phyloP scores from a whole-genome alignment of 2,888 invertebrate genomes.

The Apamea sordens region DNA sequence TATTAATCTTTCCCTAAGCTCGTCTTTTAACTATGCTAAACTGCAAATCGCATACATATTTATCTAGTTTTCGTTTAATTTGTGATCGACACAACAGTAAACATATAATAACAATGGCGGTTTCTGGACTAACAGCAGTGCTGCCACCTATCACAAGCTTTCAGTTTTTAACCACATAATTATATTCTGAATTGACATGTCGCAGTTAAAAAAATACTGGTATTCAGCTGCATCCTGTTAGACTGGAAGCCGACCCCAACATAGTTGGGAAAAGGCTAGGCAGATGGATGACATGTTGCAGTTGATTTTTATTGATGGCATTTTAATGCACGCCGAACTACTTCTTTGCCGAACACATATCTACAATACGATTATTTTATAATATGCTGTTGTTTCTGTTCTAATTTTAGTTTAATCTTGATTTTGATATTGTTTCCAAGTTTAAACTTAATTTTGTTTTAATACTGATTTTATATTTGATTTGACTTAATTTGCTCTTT shows the following conservation, averaged over 20 bases:
- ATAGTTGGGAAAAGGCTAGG: too few relatives aligned
- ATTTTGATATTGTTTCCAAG: neutral
- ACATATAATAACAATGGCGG: neutral
- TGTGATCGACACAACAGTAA: constrained; percentile 5
- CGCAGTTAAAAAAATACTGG: too few relatives aligned
- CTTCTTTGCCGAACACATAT: neutral
- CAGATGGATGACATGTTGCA: neutral
- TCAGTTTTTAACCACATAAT: neutral
- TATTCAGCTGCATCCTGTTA: too few relatives aligned
- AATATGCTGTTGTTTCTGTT: neutral
- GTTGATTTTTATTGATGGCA: constrained; percentile 2
- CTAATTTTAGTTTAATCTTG: neutral
- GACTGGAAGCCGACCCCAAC: too few relatives aligned
- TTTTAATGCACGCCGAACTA: neutral
- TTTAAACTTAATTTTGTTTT: neutral
- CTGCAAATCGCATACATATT: neutral
- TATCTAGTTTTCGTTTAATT: neutral
- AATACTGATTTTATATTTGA: neutral
- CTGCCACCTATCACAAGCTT: neutral
- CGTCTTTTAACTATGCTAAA: neutral
- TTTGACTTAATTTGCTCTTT: neutral
- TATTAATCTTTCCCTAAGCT: neutral
- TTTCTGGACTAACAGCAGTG: neutral
- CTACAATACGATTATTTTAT: neutral
- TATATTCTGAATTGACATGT: constrained; percentile 4